Conservation (phyloP, 2,797 vertebrate genomes). For the Phalanger gymnotis region DNA sequence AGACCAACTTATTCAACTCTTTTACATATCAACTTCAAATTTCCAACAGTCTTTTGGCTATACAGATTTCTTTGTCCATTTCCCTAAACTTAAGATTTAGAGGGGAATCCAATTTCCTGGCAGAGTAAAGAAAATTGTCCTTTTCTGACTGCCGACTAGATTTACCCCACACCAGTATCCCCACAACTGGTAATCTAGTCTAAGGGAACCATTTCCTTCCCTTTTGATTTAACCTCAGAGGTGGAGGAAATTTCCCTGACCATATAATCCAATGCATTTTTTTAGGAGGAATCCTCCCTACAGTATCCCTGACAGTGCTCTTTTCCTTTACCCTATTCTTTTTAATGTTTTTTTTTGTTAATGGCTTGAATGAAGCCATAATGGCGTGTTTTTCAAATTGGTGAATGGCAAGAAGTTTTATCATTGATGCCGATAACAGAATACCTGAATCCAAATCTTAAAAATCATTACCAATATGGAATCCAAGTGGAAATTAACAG, state of each 20-base stretch:
- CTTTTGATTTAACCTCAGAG: background rate
- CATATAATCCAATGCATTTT: background rate
- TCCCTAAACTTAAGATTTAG: background rate
- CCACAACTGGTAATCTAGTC: background rate
- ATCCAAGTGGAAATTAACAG: background rate
- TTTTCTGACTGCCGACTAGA: background rate
- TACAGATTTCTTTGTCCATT: background rate
- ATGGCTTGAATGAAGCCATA: background rate
- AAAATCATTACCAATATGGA: background rate
- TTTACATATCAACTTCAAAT: background rate
- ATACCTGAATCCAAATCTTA: background rate
- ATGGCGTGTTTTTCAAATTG: background rate
- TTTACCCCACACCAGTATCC: background rate
- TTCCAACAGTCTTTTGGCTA: background rate
- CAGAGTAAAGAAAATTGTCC: background rate
- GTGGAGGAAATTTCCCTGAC: background rate
- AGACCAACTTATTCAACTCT: background rate
- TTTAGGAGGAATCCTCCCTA: background rate
- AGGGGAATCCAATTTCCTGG: background rate
- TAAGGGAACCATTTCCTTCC: background rate
- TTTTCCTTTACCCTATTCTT: background rate
- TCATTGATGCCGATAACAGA: background rate
- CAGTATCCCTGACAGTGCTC: background rate
- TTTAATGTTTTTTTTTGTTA: background rate
- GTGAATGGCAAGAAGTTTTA: background rate